phyloP scores from a whole-genome alignment of 2,888 invertebrate species.

The Acutogordius australiensis region DNA sequence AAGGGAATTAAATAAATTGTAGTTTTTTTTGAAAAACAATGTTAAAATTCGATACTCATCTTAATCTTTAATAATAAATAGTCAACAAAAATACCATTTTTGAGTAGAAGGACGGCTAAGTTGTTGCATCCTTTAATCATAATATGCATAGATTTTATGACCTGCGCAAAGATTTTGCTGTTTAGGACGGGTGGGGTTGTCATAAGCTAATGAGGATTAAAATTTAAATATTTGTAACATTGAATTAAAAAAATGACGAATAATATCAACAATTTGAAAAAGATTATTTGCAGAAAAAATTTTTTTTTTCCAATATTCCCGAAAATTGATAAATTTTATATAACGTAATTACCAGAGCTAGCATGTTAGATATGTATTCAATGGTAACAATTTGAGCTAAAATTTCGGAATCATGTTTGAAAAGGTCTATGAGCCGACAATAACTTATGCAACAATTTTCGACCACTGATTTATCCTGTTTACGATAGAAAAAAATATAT shows the following conservation, averaged over 20 bases:
- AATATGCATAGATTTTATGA: background rate
- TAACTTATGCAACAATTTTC: constrained; percentile 87
- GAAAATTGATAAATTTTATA: background rate
- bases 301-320: background rate
- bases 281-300: constrained; percentile 16
- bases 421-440: constrained; percentile 76
- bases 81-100: constrained; percentile 1
- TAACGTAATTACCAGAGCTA: constrained; percentile 40
- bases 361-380: constrained; percentile 61
- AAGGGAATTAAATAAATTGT: too few relatives aligned
- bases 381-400: constrained; percentile 73
- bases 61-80: too few relatives aligned
- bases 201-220: constrained; percentile 2
- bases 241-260: constrained; percentile 12
- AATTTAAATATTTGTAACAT: background rate
- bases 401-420: constrained; percentile 58
- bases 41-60: too few relatives aligned
- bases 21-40: too few relatives aligned
- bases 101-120: background rate
- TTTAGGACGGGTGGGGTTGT: background rate
- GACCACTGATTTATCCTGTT: constrained; percentile 88
- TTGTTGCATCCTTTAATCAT: background rate
- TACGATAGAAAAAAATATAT: too few relatives aligned
- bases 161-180: background rate
- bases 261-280: too few relatives aligned